Base-by-base conservation (phyloP, 1,140 invertebrate species). In the Brachionus sp. region DNA sequence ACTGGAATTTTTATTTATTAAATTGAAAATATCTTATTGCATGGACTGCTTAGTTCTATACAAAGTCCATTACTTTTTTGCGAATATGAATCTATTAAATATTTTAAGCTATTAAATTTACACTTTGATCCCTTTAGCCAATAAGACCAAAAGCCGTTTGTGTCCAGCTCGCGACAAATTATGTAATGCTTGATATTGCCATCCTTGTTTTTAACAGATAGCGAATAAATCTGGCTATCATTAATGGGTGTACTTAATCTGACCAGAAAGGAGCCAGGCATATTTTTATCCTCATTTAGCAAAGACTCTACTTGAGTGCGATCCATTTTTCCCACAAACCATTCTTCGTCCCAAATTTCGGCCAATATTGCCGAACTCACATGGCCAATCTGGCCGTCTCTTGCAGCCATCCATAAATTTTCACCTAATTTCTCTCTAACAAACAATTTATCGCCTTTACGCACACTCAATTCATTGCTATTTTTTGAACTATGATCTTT, bases 141-240 rank as follows among this genome's bases (percentile, higher is more conserved):
- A 19, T 75, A 75, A 25, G 19, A 5, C 19, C 19, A 46, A 2
- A 9, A 2, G 44, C 42, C 42, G 10, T 5, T 25, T 9, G 5
- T n/a, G 12, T 44, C 25, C 10, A 75, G 2, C 10, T 46, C 25
- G 12, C 70, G 39, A 10, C 23, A 75, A 29, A 75, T 75, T 44
- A 3, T 75, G 16, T 75, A 46, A 46, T 75, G 70, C 7, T 75
- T 75, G 12, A 75, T 75, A 19, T 73, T 73, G 10, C 23, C 42
- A 75, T 75, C 25, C 12, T 3, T 46, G 10, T 46, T 44, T 46
- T 39, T 75, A 9, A 75, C 16, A 10, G 39, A 46, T 23, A 75
- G 9, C 5, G 70, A 75, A 25, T 46, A 75, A 13, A 75, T 13
- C 9, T 75, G 70, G 5, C 44, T 46, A 12, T 44, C 39, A 9